Conservation (phyloP, 2,113 vertebrate species). For the Stigmatopora nigra region DNA sequence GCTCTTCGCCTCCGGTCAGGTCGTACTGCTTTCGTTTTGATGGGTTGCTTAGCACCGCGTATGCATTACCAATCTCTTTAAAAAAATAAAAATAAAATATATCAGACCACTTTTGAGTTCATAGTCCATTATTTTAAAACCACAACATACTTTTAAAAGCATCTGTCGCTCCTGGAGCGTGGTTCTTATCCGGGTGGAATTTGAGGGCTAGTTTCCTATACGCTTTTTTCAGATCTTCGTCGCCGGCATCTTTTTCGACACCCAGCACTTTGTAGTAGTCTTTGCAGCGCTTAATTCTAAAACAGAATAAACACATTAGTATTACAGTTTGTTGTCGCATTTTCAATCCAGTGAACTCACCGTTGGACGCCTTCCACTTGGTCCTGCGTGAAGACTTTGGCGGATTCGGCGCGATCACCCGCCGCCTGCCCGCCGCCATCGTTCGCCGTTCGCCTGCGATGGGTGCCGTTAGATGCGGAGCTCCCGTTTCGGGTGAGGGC, state of each 20-base stretch:
- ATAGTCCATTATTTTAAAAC: not conserved
- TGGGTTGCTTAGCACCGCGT: slow-evolving; percentile 90
- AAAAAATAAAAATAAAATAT: slow-evolving; percentile 15
- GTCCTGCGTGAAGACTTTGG: slow-evolving; percentile 84
- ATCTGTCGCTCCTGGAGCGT: slow-evolving; percentile 92
- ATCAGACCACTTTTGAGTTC: not conserved
- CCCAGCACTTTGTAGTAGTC: slow-evolving; percentile 95
- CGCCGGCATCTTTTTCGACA: slow-evolving; percentile 83
- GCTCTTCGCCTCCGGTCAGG: slow-evolving; percentile 83
- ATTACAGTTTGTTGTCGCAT: not conserved
- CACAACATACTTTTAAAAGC: slow-evolving; percentile 87
- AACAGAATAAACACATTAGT: slow-evolving; percentile 6
- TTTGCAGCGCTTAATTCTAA: slow-evolving; percentile 94
- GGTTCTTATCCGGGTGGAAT: slow-evolving; percentile 98
- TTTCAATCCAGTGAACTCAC: slow-evolving; percentile 50
- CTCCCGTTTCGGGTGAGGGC: slow-evolving; percentile 84
- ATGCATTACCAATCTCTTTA: slow-evolving; percentile 91
- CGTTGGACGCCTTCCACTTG: slow-evolving; percentile 90
- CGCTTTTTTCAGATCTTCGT: slow-evolving; percentile 94
- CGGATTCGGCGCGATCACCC: slow-evolving; percentile 66
- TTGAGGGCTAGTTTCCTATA: slow-evolving; percentile 95
- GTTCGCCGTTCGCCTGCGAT: slow-evolving; percentile 71
- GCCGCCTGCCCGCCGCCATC: slow-evolving; percentile 56
- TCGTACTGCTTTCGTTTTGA: slow-evolving; percentile 94
- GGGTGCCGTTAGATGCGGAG: slow-evolving; percentile 74